Conservation (phyloP, 2,113 vertebrate genomes). For the Lophius piscatorius region DNA sequence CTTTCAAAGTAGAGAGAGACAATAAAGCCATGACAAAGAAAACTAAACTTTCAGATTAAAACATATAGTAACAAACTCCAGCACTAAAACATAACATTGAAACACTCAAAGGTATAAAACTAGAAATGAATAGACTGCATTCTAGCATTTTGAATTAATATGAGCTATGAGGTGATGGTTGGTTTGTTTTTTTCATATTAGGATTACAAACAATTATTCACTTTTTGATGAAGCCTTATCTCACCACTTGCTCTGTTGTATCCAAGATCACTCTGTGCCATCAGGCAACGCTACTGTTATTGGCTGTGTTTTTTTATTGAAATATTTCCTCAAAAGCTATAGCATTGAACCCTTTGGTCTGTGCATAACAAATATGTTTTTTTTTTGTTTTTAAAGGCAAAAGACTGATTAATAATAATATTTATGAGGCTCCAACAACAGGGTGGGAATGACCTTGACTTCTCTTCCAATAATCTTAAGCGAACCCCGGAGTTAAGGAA, state of each 20-base stretch:
- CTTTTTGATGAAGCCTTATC: constrained; percentile 5
- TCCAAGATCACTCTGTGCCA: constrained; percentile 7
- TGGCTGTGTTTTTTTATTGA: constrained; percentile 39
- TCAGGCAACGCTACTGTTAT: constrained; percentile 15
- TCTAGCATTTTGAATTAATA: constrained; percentile 4
- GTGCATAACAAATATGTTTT: constrained; percentile 54
- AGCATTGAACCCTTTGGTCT: constrained; percentile 53
- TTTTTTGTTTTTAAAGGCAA: constrained; percentile 71
- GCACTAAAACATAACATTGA: too few relatives aligned
- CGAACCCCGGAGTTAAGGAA: constrained; percentile 65
- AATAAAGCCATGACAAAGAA: too few relatives aligned
- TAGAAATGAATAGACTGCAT: neutral
- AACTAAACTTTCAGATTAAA: too few relatives aligned
- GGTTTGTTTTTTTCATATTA: constrained; percentile 9
- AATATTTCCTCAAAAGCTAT: constrained; percentile 39
- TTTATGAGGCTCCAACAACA: constrained; percentile 72
- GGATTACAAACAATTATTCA: constrained; percentile 1
- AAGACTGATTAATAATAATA: constrained; percentile 79
- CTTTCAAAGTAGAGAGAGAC: too few relatives aligned
- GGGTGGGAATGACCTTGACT: constrained; percentile 79
- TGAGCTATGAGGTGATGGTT: neutral
- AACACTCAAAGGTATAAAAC: too few relatives aligned
- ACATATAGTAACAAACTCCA: too few relatives aligned
- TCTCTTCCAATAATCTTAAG: constrained; percentile 66
- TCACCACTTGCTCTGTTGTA: constrained; percentile 4